Conservation (phyloP, 2,888 invertebrate genomes). For the Eupithecia subfuscata region DNA sequence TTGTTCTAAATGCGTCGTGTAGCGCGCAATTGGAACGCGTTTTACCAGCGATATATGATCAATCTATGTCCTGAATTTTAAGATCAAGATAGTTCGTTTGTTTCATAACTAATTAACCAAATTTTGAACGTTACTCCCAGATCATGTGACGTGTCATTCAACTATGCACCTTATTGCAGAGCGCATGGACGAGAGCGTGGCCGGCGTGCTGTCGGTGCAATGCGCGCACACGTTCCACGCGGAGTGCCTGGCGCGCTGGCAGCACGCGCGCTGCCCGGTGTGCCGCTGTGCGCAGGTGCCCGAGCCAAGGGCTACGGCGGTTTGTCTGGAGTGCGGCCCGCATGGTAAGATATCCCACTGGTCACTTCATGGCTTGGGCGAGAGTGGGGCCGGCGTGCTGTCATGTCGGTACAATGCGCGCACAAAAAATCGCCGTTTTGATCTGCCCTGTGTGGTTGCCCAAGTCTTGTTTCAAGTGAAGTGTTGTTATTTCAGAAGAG, state of each 20-base stretch:
- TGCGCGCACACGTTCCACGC: constrained; percentile 99
- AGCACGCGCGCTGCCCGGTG: constrained; percentile 98
- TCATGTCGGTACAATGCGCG: neutral
- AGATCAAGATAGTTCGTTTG: too few species aligned
- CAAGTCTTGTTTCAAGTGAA: neutral
- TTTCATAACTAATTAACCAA: too few species aligned
- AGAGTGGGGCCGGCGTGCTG: neutral
- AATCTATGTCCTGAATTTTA: too few species aligned
- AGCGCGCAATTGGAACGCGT: too few species aligned
- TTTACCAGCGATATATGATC: too few species aligned
- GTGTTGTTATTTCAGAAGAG: constrained; percentile 61
- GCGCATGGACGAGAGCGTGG: constrained; percentile 99
- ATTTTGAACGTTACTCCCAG: too few species aligned
- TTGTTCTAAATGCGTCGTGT: too few species aligned
- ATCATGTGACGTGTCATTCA: neutral
- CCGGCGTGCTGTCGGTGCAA: constrained; percentile 97
- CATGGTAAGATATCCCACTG: constrained; percentile 2
- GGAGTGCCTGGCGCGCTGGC: constrained; percentile 97
- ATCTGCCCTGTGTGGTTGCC: neutral
- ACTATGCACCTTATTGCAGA: constrained; percentile 76
- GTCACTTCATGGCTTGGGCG: neutral
- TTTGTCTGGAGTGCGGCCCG: constrained; percentile 74
- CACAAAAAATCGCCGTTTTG: too few species aligned
- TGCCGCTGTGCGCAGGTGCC: constrained; percentile 96
- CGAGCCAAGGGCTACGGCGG: constrained; percentile 88